A percentile compares a stretch with the other conserved stretches of the same genome.
These are phyloP conservation scores for Argopecten irradians DNA, from an alignment of 1,140 invertebrate species.

Conservation along the genomic window DNA sequence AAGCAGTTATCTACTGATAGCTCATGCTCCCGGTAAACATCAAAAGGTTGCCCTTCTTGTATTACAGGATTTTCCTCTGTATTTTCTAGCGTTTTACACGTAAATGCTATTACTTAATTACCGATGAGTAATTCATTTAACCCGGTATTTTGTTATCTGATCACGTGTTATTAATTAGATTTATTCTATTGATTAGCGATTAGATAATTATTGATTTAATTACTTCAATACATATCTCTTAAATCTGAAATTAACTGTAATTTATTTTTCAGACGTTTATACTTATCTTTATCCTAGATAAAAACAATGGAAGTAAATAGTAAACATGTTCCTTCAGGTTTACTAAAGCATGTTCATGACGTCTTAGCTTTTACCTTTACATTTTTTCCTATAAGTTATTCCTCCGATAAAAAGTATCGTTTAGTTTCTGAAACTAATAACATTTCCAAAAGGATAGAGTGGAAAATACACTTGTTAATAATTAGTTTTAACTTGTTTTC, in stretches of 20 bases:
- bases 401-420: too few relatives aligned
- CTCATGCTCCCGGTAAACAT: not conserved
- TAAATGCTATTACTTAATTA: not conserved
- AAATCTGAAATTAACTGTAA: not conserved
- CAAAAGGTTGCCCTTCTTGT: not conserved
- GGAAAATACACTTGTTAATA: too few relatives aligned
- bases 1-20: not conserved
- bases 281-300: not conserved
- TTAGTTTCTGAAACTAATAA: too few relatives aligned
- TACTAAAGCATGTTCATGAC: too few relatives aligned
- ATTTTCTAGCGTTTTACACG: not conserved
- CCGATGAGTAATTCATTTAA: not conserved
- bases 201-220: not conserved
- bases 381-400: too few relatives aligned
- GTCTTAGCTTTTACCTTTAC: too few relatives aligned
- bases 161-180: not conserved
- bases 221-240: not conserved
- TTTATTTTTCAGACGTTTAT: not conserved
- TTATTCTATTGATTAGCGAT: not conserved
- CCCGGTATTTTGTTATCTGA: not conserved
- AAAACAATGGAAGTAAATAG: too few relatives aligned
- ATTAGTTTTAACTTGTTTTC: too few relatives aligned
- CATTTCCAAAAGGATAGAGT: too few relatives aligned
- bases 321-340: too few relatives aligned
- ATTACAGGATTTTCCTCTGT: slow-evolving; percentile 1